phyloP scores from a whole-genome alignment of 2,797 vertebrate genomes.

The Neosalanx taihuensis region DNA sequence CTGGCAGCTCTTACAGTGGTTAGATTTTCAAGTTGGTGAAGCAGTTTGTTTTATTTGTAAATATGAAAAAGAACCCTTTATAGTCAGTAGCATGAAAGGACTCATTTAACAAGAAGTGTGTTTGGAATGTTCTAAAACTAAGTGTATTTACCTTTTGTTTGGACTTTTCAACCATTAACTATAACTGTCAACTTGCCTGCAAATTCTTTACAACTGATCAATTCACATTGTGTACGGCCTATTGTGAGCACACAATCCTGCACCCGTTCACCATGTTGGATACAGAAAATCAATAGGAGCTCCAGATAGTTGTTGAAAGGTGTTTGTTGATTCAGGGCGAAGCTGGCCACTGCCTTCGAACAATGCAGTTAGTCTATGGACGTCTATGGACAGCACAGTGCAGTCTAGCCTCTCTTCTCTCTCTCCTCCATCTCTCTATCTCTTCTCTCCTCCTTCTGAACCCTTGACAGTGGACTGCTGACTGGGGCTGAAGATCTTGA shows the following conservation, averaged over 20 bases:
- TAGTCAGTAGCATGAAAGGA: not conserved
- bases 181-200: not conserved
- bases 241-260: not conserved
- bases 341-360: too few relatives aligned
- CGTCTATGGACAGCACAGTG: too few relatives aligned
- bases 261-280: too few relatives aligned
- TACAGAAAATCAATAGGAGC: too few relatives aligned
- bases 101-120: not conserved
- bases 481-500: too few relatives aligned
- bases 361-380: too few relatives aligned
- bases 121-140: not conserved
- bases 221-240: not conserved
- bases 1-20: constrained; percentile 10
- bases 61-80: not conserved
- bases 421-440: not conserved
- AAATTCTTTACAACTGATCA: not conserved
- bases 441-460: too few relatives aligned
- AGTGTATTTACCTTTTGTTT: not conserved
- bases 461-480: too few relatives aligned
- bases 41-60: constrained; percentile 30
- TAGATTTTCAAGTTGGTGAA: constrained; percentile 19
- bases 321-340: too few relatives aligned
- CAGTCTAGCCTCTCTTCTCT: not conserved
- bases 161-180: not conserved
- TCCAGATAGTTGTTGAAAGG: too few relatives aligned